A percentile compares a stretch with the other conserved stretches of the same genome.
Conservation (phyloP, 2,888 invertebrate species). For the Epinotia brunnichana region DNA sequence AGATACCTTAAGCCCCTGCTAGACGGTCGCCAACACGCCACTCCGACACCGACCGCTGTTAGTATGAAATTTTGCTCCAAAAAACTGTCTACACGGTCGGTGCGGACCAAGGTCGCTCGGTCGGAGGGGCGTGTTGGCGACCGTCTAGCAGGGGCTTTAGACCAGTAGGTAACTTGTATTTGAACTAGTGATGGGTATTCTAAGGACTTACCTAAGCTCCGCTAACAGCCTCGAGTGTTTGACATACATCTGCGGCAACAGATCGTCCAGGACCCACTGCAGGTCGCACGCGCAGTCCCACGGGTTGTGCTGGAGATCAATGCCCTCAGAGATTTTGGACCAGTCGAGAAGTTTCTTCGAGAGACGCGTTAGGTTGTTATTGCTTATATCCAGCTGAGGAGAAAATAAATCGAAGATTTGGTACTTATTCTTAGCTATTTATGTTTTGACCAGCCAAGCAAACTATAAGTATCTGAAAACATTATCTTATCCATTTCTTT, state of each 20-base stretch:
- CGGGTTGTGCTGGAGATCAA: conserved; percentile 85
- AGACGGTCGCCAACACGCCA: too few species aligned
- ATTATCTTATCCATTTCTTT: too few species aligned
- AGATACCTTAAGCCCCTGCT: too few species aligned
- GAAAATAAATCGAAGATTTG: background rate
- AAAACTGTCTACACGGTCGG: too few species aligned
- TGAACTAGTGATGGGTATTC: too few species aligned
- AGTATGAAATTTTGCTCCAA: too few species aligned
- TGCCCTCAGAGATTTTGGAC: conserved; percentile 65
- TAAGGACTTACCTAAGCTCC: conserved; percentile 75
- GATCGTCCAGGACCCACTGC: conserved; percentile 83
- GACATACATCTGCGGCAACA: conserved; percentile 79
- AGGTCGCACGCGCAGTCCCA: conserved; percentile 85
- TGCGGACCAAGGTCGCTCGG: too few species aligned
- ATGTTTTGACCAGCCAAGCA: background rate
- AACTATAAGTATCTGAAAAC: background rate
- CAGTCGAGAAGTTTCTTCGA: conserved; percentile 70
- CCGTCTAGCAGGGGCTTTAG: too few species aligned
- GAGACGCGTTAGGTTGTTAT: conserved; percentile 77
- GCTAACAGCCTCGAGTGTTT: conserved; percentile 71
- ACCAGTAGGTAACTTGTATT: too few species aligned
- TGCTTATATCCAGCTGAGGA: conserved; percentile 83
- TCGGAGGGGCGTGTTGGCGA: too few species aligned
- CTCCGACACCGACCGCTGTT: too few species aligned
- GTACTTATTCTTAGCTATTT: background rate